These are phyloP conservation scores for Anguilla rostrata DNA, from an alignment of 2,113 vertebrate genomes.

Conservation along the genomic window DNA sequence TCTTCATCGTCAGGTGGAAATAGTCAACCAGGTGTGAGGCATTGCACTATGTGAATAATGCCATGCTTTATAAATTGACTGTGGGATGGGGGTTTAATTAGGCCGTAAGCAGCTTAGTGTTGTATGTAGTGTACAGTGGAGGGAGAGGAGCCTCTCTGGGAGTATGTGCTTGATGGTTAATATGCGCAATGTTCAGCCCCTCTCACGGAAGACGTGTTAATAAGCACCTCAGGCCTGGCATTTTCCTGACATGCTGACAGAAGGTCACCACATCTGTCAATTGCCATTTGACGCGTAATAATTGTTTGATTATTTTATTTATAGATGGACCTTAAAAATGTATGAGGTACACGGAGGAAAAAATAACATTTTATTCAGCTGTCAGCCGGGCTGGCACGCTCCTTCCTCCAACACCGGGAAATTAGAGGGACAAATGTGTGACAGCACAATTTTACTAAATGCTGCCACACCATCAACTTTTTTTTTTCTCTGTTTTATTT, in stretches of 20 bases:
- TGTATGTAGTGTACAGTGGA: slow-evolving; percentile 43
- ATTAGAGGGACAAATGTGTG: slow-evolving; percentile 31
- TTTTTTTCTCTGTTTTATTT: neutral
- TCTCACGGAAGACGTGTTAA: slow-evolving; percentile 26
- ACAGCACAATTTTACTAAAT: slow-evolving; percentile 33
- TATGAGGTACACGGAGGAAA: slow-evolving; percentile 30
- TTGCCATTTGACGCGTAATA: slow-evolving; percentile 36
- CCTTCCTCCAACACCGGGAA: slow-evolving; percentile 20
- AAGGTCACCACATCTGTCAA: slow-evolving; percentile 40
- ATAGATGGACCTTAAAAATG: slow-evolving; percentile 36
- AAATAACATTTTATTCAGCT: slow-evolving; percentile 35
- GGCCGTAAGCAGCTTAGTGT: slow-evolving; percentile 33
- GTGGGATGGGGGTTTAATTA: slow-evolving; percentile 35
- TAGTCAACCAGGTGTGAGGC: too few species aligned
- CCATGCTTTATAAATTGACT: slow-evolving; percentile 38
- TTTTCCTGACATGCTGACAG: slow-evolving; percentile 28
- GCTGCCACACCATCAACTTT: slow-evolving; percentile 21
- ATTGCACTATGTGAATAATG: slow-evolving; percentile 21
- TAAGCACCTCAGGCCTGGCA: slow-evolving; percentile 29
- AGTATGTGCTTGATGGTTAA: slow-evolving; percentile 3
- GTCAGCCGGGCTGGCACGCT: slow-evolving; percentile 10
- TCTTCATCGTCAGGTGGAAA: neutral
- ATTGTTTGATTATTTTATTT: slow-evolving; percentile 41
- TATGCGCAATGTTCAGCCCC: neutral
- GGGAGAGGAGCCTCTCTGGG: slow-evolving; percentile 40